Evolutionary conservation across 1,140 invertebrate species (phyloP).

Genomic region (Drosophila lowei): DNA sequence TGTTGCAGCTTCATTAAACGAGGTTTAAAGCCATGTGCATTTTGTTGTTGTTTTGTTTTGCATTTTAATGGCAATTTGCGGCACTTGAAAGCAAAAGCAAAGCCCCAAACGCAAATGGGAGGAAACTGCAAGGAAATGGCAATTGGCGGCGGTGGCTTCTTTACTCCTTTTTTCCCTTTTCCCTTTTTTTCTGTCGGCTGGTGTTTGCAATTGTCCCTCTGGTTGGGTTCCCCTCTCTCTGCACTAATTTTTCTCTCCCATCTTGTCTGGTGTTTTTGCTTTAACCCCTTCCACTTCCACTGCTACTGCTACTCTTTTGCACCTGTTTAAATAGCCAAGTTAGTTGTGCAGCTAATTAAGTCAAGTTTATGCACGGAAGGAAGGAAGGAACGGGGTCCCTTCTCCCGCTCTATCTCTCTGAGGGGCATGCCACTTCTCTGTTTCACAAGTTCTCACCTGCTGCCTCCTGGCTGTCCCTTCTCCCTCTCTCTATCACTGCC

Average conservation of each 20-base stretch:
- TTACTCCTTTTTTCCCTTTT: conserved; percentile 1
- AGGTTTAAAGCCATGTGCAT: conserved; percentile 27
- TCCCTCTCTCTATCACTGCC: neutral
- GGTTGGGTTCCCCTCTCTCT: neutral
- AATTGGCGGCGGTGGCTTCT: conserved; percentile 25
- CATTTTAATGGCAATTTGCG: conserved; percentile 55
- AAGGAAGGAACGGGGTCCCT: conserved; percentile 19
- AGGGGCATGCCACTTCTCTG: conserved; percentile 28
- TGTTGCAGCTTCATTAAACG: conserved; percentile 1
- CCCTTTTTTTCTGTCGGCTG: neutral
- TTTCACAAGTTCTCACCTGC: conserved; percentile 50
- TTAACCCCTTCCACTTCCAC: neutral
- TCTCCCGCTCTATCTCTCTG: neutral
- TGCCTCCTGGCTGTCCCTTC: neutral
- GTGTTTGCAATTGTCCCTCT: too few relatives aligned
- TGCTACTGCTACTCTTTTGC: conserved; percentile 26
- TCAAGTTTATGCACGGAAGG: conserved; percentile 75
- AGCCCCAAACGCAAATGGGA: conserved; percentile 45
- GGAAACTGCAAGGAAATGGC: conserved; percentile 28
- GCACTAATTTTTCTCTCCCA: conserved; percentile 1
- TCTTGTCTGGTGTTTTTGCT: conserved; percentile 18
- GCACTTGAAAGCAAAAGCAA: conserved; percentile 44
- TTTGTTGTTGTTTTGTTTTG: conserved; percentile 22
- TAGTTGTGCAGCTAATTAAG: conserved; percentile 77
- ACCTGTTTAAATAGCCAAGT: conserved; percentile 78